Conservation (phyloP, 1,140 invertebrate species). For the Brachionus calyciflorus region DNA sequence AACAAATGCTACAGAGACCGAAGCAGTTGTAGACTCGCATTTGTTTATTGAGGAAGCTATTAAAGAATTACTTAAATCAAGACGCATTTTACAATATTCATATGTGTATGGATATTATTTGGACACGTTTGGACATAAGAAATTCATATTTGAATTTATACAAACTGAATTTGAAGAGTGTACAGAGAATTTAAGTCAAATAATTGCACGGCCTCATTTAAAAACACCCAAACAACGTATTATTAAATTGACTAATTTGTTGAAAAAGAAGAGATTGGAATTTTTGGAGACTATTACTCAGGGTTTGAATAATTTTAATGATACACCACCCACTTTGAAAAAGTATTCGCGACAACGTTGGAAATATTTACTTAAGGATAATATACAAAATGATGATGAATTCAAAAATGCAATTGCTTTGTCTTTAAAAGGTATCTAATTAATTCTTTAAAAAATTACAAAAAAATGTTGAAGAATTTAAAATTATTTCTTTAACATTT, state of each 20-base stretch:
- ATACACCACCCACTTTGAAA: slow-evolving; percentile 65
- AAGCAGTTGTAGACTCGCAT: slow-evolving; percentile 50
- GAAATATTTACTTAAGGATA: slow-evolving; percentile 46
- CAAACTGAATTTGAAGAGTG: slow-evolving; percentile 70
- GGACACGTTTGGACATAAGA: slow-evolving; percentile 68
- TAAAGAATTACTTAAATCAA: slow-evolving; percentile 67
- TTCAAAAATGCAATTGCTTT: slow-evolving; percentile 61
- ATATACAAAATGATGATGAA: slow-evolving; percentile 48
- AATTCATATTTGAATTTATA: slow-evolving; percentile 71
- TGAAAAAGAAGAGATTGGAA: slow-evolving; percentile 67
- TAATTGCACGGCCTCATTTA: slow-evolving; percentile 68
- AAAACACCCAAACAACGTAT: slow-evolving; percentile 67
- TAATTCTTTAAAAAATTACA: too few relatives aligned
- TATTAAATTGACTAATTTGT: slow-evolving; percentile 65
- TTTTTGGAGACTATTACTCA: slow-evolving; percentile 68
- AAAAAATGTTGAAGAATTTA: too few relatives aligned
- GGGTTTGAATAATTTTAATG: slow-evolving; percentile 67
- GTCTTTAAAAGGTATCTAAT: too few relatives aligned
- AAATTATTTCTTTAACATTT: too few relatives aligned
- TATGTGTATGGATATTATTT: slow-evolving; percentile 71
- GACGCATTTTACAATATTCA: slow-evolving; percentile 68
- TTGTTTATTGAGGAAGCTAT: slow-evolving; percentile 69
- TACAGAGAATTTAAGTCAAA: slow-evolving; percentile 68
- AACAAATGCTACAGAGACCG: neutral
- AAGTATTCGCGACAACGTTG: slow-evolving; percentile 52